A percentile compares a stretch with the other conserved stretches of the same genome.
These are phyloP conservation scores for Sebastes steindachneri DNA, from an alignment of 2,797 vertebrate species.

Conservation along the genomic window DNA sequence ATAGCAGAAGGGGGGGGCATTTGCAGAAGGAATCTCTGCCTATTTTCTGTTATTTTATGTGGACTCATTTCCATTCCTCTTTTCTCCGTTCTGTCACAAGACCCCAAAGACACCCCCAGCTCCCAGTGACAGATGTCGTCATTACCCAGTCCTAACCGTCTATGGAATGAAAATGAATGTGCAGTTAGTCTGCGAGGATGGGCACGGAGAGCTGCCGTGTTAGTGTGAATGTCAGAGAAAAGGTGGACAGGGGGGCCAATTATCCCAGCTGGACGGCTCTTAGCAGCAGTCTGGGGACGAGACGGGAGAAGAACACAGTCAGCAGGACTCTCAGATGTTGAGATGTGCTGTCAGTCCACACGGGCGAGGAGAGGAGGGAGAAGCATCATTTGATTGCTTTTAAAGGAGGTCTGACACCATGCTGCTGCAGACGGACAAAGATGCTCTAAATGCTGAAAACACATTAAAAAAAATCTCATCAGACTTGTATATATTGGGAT, in stretches of 20 bases:
- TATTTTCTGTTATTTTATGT: slow-evolving; percentile 44
- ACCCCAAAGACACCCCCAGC: slow-evolving; percentile 34
- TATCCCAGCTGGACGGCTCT: slow-evolving; percentile 74
- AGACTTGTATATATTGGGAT: not conserved
- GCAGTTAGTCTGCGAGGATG: slow-evolving; percentile 55
- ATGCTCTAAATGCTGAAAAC: slow-evolving; percentile 6
- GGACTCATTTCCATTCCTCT: slow-evolving; percentile 63
- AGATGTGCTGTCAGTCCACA: slow-evolving; percentile 46
- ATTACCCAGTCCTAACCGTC: slow-evolving; percentile 57
- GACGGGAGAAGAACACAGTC: slow-evolving; percentile 60
- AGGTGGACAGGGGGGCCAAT: slow-evolving; percentile 73
- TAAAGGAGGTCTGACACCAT: slow-evolving; percentile 19
- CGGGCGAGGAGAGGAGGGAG: slow-evolving; percentile 1
- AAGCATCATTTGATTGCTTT: slow-evolving; percentile 9
- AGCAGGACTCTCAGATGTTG: slow-evolving; percentile 57
- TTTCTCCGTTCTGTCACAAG: slow-evolving; percentile 42
- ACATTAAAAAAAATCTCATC: not conserved
- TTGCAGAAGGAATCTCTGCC: slow-evolving; percentile 18
- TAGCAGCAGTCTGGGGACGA: slow-evolving; percentile 59
- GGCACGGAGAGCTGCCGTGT: slow-evolving; percentile 42
- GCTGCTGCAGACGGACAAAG: slow-evolving; percentile 24
- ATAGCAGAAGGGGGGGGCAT: not conserved
- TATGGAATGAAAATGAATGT: slow-evolving; percentile 67
- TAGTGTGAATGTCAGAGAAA: slow-evolving; percentile 54
- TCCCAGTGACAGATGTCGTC: slow-evolving; percentile 72